These are phyloP conservation scores for Thaumatotibia leucotreta DNA, from an alignment of 1,140 invertebrate genomes.

Conservation along the genomic window DNA sequence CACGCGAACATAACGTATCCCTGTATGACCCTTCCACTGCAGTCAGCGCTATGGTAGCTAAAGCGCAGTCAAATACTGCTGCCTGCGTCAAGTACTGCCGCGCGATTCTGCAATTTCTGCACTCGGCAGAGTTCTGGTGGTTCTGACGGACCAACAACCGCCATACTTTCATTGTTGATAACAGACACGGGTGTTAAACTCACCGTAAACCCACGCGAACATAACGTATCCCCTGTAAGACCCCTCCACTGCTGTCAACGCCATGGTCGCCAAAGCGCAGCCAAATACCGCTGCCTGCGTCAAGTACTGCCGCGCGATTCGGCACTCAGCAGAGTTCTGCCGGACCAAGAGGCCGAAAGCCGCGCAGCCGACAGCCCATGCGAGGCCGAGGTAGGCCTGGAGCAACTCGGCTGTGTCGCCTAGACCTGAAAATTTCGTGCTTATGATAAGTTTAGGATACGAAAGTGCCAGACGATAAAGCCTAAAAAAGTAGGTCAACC, in stretches of 20 bases:
- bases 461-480: too few species aligned
- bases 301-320: conserved; percentile 90
- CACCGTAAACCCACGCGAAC: conserved; percentile 90
- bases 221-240: conserved; percentile 88
- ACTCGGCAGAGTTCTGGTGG: conserved; percentile 90
- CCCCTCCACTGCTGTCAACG: conserved; percentile 88
- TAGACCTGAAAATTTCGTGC: conserved; percentile 69
- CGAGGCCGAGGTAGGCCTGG: conserved; percentile 88
- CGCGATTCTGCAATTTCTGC: conserved; percentile 90
- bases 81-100: conserved; percentile 90
- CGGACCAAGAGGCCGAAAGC: conserved; percentile 89
- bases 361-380: conserved; percentile 88
- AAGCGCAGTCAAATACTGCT: conserved; percentile 86
- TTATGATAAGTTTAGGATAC: too few species aligned
- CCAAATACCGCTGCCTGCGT: conserved; percentile 87
- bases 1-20: conserved; percentile 90
- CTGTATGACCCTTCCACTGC: conserved; percentile 87
- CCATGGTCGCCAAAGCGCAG: conserved; percentile 87
- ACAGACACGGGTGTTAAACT: too few species aligned
- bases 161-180: too few species aligned
- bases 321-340: conserved; percentile 88
- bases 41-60: conserved; percentile 88
- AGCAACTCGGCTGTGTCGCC: conserved; percentile 83
- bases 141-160: too few species aligned
- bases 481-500: too few species aligned